Conservation (phyloP, 2,113 vertebrate genomes). For the Orycteropus afer region DNA sequence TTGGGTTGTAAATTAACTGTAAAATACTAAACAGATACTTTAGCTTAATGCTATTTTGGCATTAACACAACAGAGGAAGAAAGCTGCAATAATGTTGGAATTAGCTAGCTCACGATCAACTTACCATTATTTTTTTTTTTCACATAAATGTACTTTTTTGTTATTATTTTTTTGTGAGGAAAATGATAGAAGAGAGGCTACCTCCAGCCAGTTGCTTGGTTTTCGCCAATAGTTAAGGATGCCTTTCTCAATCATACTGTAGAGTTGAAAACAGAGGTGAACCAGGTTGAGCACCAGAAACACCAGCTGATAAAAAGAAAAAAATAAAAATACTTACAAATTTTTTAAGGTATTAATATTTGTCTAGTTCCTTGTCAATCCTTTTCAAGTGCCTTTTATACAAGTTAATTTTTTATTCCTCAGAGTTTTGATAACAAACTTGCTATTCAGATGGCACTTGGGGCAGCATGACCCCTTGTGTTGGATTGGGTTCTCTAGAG, state of each 20-base stretch:
- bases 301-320: constrained; percentile 79
- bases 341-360: fast-evolving
- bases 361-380: fast-evolving
- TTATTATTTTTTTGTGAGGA: not conserved
- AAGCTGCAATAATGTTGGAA: not conserved
- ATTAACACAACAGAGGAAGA: not conserved
- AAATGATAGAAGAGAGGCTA: constrained; percentile 33
- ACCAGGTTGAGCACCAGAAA: constrained; percentile 85
- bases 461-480: fast-evolving
- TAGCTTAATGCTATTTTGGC: not conserved
- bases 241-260: constrained; percentile 76
- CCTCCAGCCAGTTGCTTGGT: constrained; percentile 86
- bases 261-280: constrained; percentile 83
- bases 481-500: too few species aligned
- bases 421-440: not conserved
- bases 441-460: not conserved
- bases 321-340: not conserved
- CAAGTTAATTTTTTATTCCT: not conserved
- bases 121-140: too few species aligned
- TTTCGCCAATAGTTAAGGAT: constrained; percentile 79
- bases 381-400: fast-evolving
- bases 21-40: not conserved
- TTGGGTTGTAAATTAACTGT: fast-evolving
- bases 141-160: not conserved
- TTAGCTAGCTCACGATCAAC: not conserved